Percentiles rank a stretch among this genome's conserved stretches.
These are phyloP conservation scores for Metridium senile DNA, from an alignment of 92 coral and sea anemone genomes.

Conservation along the genomic window DNA sequence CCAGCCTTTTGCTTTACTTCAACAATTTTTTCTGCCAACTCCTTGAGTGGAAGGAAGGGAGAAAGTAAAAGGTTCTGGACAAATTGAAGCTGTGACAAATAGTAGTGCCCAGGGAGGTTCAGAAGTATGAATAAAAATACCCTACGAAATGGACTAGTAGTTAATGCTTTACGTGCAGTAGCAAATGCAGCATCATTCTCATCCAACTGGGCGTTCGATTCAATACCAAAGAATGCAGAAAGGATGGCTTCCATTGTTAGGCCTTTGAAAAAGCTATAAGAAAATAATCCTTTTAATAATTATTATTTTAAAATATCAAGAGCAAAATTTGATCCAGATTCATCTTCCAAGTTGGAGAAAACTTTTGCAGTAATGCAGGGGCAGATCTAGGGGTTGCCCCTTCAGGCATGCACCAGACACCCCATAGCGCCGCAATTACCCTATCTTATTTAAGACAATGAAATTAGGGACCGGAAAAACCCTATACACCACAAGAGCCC, in stretches of 20 bases:
- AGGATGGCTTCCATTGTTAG: conserved; percentile 69
- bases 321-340: too few species aligned
- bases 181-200: conserved; percentile 60
- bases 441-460: too few species aligned
- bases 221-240: conserved; percentile 62
- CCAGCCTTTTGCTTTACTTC: not conserved
- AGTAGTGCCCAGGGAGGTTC: conserved; percentile 38
- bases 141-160: not conserved
- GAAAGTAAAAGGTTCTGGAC: conserved; percentile 32
- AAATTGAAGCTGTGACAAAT: conserved; percentile 2
- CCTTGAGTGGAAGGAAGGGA: not conserved
- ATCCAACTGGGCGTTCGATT: conserved; percentile 62
- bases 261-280: conserved; percentile 49
- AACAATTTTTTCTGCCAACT: conserved; percentile 1
- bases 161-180: conserved; percentile 32
- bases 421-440: too few species aligned
- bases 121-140: conserved; percentile 5
- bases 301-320: too few species aligned
- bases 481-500: too few species aligned
- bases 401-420: too few species aligned
- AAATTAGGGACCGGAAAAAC: too few species aligned
- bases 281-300: too few species aligned
- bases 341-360: too few species aligned
- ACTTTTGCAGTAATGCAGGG: too few species aligned
- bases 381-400: too few species aligned